A percentile compares a stretch with the other conserved stretches of the same genome.
phyloP scores from a whole-genome alignment of 2,113 vertebrate genomes.

The Genyomyrus donnyi region DNA sequence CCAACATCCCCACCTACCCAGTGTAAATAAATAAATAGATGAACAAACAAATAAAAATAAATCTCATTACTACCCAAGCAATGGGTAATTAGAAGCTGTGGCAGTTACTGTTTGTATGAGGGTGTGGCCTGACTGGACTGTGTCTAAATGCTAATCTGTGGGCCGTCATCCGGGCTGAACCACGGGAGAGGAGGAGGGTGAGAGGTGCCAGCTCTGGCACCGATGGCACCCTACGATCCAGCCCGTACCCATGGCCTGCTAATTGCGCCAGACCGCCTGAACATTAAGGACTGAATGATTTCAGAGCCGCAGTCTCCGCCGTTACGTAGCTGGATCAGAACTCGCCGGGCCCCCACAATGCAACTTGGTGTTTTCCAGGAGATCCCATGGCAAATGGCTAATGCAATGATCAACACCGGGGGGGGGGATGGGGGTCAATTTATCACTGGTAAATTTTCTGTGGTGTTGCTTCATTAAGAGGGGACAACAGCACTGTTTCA shows the following conservation, averaged over 20 bases:
- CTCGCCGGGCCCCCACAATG: background rate
- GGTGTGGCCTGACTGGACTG: constrained; percentile 35
- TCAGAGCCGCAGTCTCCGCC: background rate
- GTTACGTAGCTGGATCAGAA: background rate
- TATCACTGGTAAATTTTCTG: background rate
- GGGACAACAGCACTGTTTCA: background rate
- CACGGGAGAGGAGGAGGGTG: background rate
- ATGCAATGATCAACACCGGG: background rate
- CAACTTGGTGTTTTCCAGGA: background rate
- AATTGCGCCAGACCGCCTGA: background rate
- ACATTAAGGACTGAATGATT: background rate
- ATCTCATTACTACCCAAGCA: constrained; percentile 35
- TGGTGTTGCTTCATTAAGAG: background rate
- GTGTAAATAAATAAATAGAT: constrained; percentile 30
- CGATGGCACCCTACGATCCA: background rate
- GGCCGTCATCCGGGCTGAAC: background rate
- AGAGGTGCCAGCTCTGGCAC: background rate
- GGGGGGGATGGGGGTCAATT: background rate
- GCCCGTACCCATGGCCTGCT: background rate
- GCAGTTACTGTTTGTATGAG: constrained; percentile 36
- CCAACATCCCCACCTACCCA: background rate
- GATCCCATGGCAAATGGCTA: background rate
- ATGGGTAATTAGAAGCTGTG: constrained; percentile 45
- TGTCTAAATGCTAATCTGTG: constrained; percentile 23
- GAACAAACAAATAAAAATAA: constrained; percentile 22